phyloP scores from a whole-genome alignment of 1,140 invertebrate genomes.

The Hyles euphorbiae region DNA sequence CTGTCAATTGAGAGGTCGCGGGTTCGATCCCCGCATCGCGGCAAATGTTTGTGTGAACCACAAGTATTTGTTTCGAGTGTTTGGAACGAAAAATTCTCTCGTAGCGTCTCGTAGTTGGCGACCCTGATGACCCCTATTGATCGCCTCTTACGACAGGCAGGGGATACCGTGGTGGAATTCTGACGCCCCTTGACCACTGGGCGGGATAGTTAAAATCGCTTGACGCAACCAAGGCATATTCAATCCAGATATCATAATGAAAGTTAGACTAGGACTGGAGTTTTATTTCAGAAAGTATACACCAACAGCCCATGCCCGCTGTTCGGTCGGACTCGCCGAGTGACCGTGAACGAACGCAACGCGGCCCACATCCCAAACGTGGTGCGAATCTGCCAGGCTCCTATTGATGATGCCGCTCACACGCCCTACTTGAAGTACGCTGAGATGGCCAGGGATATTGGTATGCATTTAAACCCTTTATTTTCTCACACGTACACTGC shows the following conservation, averaged over 20 bases:
- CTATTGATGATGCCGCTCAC: slow-evolving; percentile 33
- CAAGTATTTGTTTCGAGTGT: neutral
- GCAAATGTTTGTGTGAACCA: neutral
- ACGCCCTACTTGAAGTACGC: slow-evolving; percentile 41
- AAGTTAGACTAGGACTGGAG: no score
- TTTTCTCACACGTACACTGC: neutral
- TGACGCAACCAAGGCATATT: no score
- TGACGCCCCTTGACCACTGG: no score
- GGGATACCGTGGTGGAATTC: no score
- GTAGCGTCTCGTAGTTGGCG: no score
- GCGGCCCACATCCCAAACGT: slow-evolving; percentile 15
- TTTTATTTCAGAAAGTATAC: slow-evolving; percentile 38
- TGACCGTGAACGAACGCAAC: slow-evolving; percentile 25
- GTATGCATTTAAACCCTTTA: slow-evolving; percentile 13
- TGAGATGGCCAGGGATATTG: slow-evolving; percentile 33
- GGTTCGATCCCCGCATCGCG: neutral
- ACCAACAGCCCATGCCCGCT: slow-evolving; percentile 45
- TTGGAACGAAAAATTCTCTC: no score
- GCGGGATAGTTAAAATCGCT: no score
- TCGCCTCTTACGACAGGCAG: no score
- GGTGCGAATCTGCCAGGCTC: slow-evolving; percentile 44
- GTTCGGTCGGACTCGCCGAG: slow-evolving; percentile 25
- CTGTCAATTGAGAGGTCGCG: neutral
- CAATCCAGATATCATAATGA: no score
- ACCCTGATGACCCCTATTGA: no score